Evolutionary conservation across 2,888 invertebrate species (phyloP).

Genomic region (Atrina japonica): DNA sequence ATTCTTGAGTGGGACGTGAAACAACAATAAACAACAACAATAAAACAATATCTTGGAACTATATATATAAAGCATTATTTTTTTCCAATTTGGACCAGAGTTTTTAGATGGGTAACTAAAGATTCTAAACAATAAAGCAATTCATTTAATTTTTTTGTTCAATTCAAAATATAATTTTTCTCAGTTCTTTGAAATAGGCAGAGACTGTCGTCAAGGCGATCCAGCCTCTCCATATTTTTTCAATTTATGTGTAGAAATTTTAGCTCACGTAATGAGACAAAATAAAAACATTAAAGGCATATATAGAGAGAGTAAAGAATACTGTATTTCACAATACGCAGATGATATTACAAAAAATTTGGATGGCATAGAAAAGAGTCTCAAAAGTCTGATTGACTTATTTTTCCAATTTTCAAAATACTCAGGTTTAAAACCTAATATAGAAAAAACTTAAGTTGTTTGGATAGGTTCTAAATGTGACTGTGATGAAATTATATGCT

Average conservation of each 20-base stretch:
- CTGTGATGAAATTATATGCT: background rate
- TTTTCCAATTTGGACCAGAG: too few species aligned
- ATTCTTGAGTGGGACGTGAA: too few species aligned
- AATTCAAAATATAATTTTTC: too few species aligned
- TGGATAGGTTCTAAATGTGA: background rate
- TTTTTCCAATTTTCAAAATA: background rate
- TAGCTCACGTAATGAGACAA: background rate
- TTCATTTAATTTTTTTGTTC: too few species aligned
- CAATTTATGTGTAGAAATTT: conserved; percentile 13
- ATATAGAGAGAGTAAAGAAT: background rate
- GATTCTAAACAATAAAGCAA: too few species aligned
- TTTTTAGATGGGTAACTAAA: too few species aligned
- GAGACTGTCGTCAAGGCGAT: background rate
- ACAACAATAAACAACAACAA: too few species aligned
- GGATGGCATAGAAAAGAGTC: background rate
- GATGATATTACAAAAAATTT: background rate
- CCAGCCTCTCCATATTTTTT: conserved; percentile 1
- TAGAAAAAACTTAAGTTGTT: background rate
- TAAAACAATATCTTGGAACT: too few species aligned
- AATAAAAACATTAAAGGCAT: conserved; percentile 1
- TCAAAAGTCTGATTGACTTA: background rate
- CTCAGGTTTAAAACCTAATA: conserved; percentile 2
- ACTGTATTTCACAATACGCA: conserved; percentile 6
- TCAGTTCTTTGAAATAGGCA: too few species aligned
- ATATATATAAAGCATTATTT: too few species aligned